A percentile compares a stretch with the other conserved stretches of the same genome.
Evolutionary conservation across 1,140 invertebrate species (phyloP).

Genomic region (Dysdera silvatica): DNA sequence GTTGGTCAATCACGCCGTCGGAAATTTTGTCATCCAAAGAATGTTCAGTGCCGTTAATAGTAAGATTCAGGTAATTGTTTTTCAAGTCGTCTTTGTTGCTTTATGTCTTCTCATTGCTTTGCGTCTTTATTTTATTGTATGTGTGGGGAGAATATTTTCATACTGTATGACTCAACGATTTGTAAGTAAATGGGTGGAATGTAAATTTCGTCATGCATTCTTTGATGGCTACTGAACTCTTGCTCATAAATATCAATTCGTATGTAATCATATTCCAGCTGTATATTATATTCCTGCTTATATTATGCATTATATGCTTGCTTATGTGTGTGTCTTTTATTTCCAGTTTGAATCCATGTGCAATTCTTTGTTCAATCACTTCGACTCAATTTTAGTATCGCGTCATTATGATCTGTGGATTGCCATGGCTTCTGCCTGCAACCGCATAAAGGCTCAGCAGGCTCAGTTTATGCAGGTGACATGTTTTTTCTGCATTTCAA

Average conservation of each 20-base stretch:
- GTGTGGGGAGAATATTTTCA: no score
- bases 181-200: no score
- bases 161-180: no score
- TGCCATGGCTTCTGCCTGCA: conserved; percentile 30
- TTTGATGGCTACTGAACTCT: no score
- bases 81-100: neutral
- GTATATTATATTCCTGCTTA: no score
- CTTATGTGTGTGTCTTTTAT: neutral
- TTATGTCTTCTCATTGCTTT: neutral
- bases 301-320: neutral
- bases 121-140: no score
- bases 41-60: conserved; percentile 29
- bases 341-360: conserved; percentile 27
- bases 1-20: conserved; percentile 10
- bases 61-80: conserved; percentile 21
- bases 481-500: no score
- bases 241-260: no score
- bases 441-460: conserved; percentile 23
- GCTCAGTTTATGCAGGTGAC: conserved; percentile 30
- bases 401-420: conserved; percentile 30
- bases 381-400: conserved; percentile 22
- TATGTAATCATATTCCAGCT: no score
- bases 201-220: no score
- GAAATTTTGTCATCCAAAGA: conserved; percentile 32
- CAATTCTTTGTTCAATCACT: conserved; percentile 23